A percentile compares a stretch with the other conserved stretches of the same genome.
Conservation (phyloP, 2,113 vertebrate genomes). For the Mixornis gularis region DNA sequence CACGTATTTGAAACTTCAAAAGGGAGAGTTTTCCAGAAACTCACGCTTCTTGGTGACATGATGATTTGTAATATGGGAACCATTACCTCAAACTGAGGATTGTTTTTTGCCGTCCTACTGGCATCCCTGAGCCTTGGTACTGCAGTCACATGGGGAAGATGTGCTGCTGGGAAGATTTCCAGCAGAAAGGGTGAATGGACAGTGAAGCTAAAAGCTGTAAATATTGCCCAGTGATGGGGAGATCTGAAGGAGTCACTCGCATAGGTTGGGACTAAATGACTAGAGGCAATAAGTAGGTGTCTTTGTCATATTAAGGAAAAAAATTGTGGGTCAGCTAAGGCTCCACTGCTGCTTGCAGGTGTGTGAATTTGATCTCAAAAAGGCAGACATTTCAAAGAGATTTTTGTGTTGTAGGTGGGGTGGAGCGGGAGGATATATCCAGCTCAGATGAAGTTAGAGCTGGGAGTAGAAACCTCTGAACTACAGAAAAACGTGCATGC, state of each 20-base stretch:
- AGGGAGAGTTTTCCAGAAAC: slow-evolving; percentile 15
- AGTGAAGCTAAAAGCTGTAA: not conserved
- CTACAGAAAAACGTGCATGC: not conserved
- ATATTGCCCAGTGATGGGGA: not conserved
- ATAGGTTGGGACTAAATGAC: not conserved
- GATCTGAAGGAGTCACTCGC: not conserved
- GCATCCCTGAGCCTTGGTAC: not conserved
- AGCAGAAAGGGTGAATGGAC: not conserved
- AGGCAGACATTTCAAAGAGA: not conserved
- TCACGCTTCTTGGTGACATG: not conserved
- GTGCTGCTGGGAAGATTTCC: not conserved
- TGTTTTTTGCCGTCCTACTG: not conserved
- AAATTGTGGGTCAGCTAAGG: not conserved
- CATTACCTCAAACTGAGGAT: not conserved
- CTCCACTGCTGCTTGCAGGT: not conserved
- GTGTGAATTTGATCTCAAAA: not conserved
- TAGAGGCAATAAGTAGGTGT: not conserved
- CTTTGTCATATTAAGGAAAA: not conserved
- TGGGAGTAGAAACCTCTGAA: not conserved
- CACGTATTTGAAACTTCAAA: not conserved
- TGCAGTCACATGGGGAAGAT: not conserved
- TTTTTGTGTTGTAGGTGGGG: not conserved
- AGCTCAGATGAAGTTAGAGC: not conserved
- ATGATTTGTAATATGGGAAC: not conserved
- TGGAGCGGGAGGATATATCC: not conserved